A percentile compares a stretch with the other conserved stretches of the same genome.
Conservation (phyloP, 2,888 invertebrate species). For the Neoitamus cyanurus region DNA sequence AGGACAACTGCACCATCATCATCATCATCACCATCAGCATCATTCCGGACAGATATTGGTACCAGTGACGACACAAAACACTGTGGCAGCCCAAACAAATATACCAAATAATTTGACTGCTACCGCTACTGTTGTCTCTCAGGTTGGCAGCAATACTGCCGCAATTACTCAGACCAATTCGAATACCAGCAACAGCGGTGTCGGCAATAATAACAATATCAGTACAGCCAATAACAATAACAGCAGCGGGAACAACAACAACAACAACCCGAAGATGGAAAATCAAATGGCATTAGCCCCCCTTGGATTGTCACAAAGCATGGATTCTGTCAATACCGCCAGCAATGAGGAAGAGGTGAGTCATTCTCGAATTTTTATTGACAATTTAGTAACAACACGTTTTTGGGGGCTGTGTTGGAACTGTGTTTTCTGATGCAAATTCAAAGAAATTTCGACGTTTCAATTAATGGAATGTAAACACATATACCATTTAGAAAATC, state of each 20-base stretch:
- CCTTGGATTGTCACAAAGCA: slow-evolving; percentile 91
- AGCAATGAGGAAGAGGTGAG: slow-evolving; percentile 97
- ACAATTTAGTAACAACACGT: background rate
- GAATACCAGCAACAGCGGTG: slow-evolving; percentile 55
- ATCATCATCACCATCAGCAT: slow-evolving; percentile 37
- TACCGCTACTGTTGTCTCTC: slow-evolving; percentile 59
- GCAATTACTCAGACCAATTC: slow-evolving; percentile 52
- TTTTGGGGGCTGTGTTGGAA: background rate
- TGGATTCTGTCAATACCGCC: slow-evolving; percentile 96
- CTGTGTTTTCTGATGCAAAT: no score
- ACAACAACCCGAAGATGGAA: slow-evolving; percentile 63
- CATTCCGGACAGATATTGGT: slow-evolving; percentile 53
- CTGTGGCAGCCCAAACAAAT: slow-evolving; percentile 58
- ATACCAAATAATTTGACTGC: slow-evolving; percentile 60
- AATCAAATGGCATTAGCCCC: slow-evolving; percentile 72
- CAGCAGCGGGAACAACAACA: slow-evolving; percentile 56
- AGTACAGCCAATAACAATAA: slow-evolving; percentile 29
- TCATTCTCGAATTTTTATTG: background rate
- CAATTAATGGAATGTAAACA: no score
- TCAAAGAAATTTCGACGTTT: no score
- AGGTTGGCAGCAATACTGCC: background rate
- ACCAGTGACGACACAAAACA: slow-evolving; percentile 55
- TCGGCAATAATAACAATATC: slow-evolving; percentile 4
- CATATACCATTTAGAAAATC: no score
- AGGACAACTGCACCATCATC: slow-evolving; percentile 52